Base-by-base conservation (phyloP, 2,888 invertebrate species). In the Acronicta psi region DNA sequence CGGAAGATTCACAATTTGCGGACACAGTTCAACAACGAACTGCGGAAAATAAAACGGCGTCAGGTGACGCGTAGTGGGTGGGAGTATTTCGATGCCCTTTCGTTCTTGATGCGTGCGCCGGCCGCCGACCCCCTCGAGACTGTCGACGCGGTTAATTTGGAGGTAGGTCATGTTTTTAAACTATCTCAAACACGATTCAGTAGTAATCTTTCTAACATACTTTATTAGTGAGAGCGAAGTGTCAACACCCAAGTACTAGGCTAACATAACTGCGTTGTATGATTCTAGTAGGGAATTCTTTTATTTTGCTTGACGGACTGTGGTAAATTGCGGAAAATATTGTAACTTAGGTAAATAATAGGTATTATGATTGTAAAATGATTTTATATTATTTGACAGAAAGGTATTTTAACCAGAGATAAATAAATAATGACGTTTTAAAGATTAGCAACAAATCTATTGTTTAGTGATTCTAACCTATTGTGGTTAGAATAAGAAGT, bases 41-140 rank as follows among this genome's bases (percentile, higher is more conserved):
- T 93, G 82, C 77, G 93, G 66, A 93, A 93, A 80, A 87, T 93
- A 65, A 90, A 91, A 72, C 80, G 85, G 69, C 84, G 85, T 65
- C 85, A 86, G 56, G 85, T 81, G 55, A 80, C 69, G 36, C 64
- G 67, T 16, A 92, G 92, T 63, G 84, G 86, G 49, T 93, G 93
- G 93, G 93, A 93, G 77, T 91, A 93, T 68, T 93, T 93, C 69
- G 92, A 93, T 36, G 84, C 91, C 53, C 82, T 93, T 47, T 81
- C 86, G 57, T 93, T 92, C 61, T 75, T 93, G 62, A 78, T 85
- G 72, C 82, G 87, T 54, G 80, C 83, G 56, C 81, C 86, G 62
- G 62, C 77, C 49, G 72, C 58, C 54, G 90, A 92, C 67, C 83
- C 87, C 34, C 75, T 86, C 29, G 89, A 89, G 34, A 59, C 71